Evolutionary conservation across 2,797 vertebrate species (phyloP).

Genomic region (Clarias pachynema): DNA sequence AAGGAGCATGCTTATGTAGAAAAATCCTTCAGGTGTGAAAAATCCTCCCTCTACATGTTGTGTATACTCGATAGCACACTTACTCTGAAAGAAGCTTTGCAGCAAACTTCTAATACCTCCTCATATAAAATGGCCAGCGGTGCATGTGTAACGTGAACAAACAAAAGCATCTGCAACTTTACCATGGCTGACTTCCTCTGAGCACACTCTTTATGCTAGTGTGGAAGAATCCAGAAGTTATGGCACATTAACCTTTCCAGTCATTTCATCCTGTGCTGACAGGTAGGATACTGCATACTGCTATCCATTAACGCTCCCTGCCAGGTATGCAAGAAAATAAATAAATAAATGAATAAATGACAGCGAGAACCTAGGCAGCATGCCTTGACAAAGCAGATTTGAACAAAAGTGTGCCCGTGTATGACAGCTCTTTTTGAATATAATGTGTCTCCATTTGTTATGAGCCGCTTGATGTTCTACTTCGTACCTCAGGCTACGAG

Average conservation of each 20-base stretch:
- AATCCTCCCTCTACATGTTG: slow-evolving; percentile 1
- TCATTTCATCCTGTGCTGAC: slow-evolving; percentile 75
- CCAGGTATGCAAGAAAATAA: slow-evolving; percentile 11
- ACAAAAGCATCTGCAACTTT: slow-evolving; percentile 55
- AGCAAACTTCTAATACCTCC: slow-evolving; percentile 18
- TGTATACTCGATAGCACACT: background rate
- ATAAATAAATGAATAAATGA: slow-evolving; percentile 14
- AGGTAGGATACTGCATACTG: slow-evolving; percentile 75
- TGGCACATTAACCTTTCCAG: slow-evolving; percentile 75
- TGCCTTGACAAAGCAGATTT: slow-evolving; percentile 80
- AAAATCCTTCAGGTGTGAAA: background rate
- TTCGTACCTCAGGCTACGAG: too few relatives aligned
- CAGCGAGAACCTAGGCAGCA: slow-evolving; percentile 45
- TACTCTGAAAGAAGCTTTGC: background rate
- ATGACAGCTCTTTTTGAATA: too few relatives aligned
- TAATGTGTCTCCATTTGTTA: too few relatives aligned
- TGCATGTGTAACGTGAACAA: slow-evolving; percentile 28
- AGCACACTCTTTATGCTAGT: slow-evolving; percentile 46
- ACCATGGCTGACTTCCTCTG: slow-evolving; percentile 61
- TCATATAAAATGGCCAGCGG: slow-evolving; percentile 43
- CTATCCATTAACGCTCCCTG: slow-evolving; percentile 79
- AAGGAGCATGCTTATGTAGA: background rate
- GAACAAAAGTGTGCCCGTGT: slow-evolving; percentile 67
- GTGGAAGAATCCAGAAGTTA: slow-evolving; percentile 57
- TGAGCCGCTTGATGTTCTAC: too few relatives aligned